A percentile compares a stretch with the other conserved stretches of the same genome.
phyloP scores from a whole-genome alignment of 2,797 vertebrate species.

The Amblyraja radiata region DNA sequence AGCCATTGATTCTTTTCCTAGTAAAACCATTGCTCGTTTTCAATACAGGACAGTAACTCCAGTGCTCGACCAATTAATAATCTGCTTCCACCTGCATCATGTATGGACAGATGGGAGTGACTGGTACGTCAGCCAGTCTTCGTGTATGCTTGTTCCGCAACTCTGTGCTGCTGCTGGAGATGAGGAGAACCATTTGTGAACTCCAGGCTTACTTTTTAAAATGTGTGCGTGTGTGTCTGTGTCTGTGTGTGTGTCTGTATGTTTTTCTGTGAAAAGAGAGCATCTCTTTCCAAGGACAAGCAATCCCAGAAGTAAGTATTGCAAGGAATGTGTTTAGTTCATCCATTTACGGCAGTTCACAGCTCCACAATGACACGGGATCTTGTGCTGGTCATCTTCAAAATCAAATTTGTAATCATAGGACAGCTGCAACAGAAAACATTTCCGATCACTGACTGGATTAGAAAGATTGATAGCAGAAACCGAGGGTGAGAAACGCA shows the following conservation, averaged over 20 bases:
- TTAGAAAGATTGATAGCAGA: neutral
- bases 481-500: neutral
- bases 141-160: conserved; percentile 26
- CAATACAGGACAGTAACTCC: conserved; percentile 55
- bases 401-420: conserved; percentile 95
- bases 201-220: conserved; percentile 50
- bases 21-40: conserved; percentile 57
- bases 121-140: neutral
- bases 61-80: conserved; percentile 59
- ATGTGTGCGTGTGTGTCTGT: conserved; percentile 45
- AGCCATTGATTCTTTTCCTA: conserved; percentile 57
- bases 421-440: conserved; percentile 71
- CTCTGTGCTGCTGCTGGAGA: conserved; percentile 39
- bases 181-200: conserved; percentile 31
- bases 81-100: conserved; percentile 44
- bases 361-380: conserved; percentile 89
- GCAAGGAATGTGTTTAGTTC: conserved; percentile 80
- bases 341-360: conserved; percentile 98
- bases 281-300: conserved; percentile 60
- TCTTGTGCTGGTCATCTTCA: conserved; percentile 85
- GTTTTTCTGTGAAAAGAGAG: conserved; percentile 43
- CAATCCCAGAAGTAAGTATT: conserved; percentile 52
- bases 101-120: neutral
- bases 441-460: neutral
- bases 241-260: too few species aligned